Evolutionary conservation across 2,888 invertebrate genomes (phyloP).

Genomic region (Hedya salicella): DNA sequence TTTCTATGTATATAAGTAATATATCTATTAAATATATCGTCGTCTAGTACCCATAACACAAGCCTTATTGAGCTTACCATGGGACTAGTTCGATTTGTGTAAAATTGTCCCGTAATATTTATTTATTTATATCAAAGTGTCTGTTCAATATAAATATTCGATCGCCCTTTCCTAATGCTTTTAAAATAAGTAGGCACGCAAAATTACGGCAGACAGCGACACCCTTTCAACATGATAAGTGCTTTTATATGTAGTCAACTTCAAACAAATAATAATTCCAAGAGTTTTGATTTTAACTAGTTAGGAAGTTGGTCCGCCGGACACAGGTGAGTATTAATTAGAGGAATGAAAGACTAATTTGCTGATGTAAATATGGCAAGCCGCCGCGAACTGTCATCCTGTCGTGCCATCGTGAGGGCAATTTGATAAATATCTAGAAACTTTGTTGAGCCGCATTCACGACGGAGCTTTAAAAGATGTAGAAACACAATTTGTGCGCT

Average conservation of each 20-base stretch:
- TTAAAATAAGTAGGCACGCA: too few relatives aligned
- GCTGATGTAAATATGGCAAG: slow-evolving; percentile 11
- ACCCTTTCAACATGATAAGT: slow-evolving; percentile 47
- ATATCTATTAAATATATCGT: too few relatives aligned
- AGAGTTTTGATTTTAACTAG: slow-evolving; percentile 23
- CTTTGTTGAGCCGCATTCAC: slow-evolving; percentile 63
- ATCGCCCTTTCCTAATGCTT: background rate
- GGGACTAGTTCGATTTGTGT: too few relatives aligned
- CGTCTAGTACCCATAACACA: too few relatives aligned
- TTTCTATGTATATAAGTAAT: too few relatives aligned
- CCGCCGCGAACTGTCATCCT: slow-evolving; percentile 45
- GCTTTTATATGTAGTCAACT: slow-evolving; percentile 53
- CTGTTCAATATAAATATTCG: background rate
- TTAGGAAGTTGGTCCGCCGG: slow-evolving; percentile 16
- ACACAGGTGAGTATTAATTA: slow-evolving; percentile 25
- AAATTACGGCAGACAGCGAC: background rate
- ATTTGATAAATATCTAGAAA: slow-evolving; percentile 77
- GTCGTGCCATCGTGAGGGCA: slow-evolving; percentile 62
- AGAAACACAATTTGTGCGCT: slow-evolving; percentile 67
- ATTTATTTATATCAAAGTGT: too few relatives aligned
- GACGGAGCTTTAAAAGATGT: slow-evolving; percentile 67
- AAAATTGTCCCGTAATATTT: too few relatives aligned
- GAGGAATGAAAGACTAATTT: slow-evolving; percentile 18
- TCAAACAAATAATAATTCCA: slow-evolving; percentile 49
- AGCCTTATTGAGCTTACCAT: too few relatives aligned